Base-by-base conservation (phyloP, 2,888 invertebrate genomes). In the Criorhina ranunculi region DNA sequence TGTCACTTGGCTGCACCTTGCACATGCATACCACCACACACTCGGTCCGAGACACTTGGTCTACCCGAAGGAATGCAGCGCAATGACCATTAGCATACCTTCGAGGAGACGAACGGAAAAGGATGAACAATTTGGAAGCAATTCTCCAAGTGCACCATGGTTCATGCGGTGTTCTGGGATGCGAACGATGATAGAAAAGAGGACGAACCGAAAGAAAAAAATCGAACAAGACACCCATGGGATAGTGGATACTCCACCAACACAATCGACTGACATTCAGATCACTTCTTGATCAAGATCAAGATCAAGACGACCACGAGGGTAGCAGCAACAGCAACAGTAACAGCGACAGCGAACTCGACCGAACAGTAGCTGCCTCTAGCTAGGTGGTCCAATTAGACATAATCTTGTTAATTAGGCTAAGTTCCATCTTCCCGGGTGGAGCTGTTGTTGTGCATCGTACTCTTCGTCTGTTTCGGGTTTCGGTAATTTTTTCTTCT, bases 331-430 rank as follows among this genome's bases (percentile, higher is more conserved):
- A 17, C 11, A 33, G 33, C n/a, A n/a, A n/a, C n/a, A n/a, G n/a
- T n/a, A n/a, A n/a, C n/a, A 70, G 62, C 51, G 37, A 62, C 40
- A 60, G 37, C 37, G 60, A 67, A 73, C 75, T n/a, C n/a, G n/a
- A n/a, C n/a, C n/a, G 78, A 83, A 78, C 82, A 85, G 85, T 85
- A 85, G 85, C 85, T 85, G 64, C 85, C 76, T 80, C 85, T 70
- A 82, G 86, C 87, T 82, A 83, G 90, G 90, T 90, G 90, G 91
- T 90, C 90, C 90, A 91, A 91, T 90, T 90, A 90, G 90, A 91
- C 90, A 89, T 89, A 90, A 88, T 89, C 90, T 90, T 89, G 90
- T 90, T 90, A 91, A 90, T 90, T 90, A 90, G 89, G 88, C 87
- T 86, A 81, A 85, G 80, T 85, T 80, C 80, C 85, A 85, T 85